Evolutionary conservation across 2,113 vertebrate species (phyloP), one percentile per base, ranked within the genome.

Genomic region (Equus quagga): DNA sequence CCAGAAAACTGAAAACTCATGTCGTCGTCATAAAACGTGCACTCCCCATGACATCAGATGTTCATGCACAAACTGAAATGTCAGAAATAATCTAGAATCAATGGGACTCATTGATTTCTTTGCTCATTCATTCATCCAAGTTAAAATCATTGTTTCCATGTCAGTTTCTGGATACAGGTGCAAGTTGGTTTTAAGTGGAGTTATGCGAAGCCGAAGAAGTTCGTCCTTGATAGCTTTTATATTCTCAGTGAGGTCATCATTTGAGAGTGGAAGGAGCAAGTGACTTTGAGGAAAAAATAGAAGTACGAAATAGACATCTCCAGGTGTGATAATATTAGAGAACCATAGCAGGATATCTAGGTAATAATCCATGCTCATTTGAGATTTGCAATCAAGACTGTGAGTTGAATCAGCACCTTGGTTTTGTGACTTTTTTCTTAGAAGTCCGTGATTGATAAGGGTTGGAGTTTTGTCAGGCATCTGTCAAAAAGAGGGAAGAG

Each of bases 51-150:
- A 87, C 24, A 64, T 84, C 76, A 75, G 54, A n/a, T 90, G 19
- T 62, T 95, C 67, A 87, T 75, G 14, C 3, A 49, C n/a, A 92
- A 86, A 84, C 51, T 94, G 69, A 78, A 81, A 82, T 82, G 75
- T 84, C 64, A 88, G 36, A 64, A 75, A 44, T 91, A 80, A 93
- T 70, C 33, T 75, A 23, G n/a, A 75, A 70, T 89, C 49, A 95
- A 0, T 15, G 54, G 28, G 17, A 67, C 13, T 60, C 26, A 56
- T 33, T 88, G 58, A 64, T 76, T 73, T 49, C 0, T 82, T 87
- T 86, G 6, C 4, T 51, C 7, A 14, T 65, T 92, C 13, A 51
- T 62, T 88, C 31, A 46, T 88, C 70, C 14, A 86, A 36, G 11
- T 86, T 92, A 83, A 91, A 83, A 24, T 91, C 14, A 54, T 33